Conservation (phyloP, 2,888 invertebrate genomes). For the Patella pellucida region DNA sequence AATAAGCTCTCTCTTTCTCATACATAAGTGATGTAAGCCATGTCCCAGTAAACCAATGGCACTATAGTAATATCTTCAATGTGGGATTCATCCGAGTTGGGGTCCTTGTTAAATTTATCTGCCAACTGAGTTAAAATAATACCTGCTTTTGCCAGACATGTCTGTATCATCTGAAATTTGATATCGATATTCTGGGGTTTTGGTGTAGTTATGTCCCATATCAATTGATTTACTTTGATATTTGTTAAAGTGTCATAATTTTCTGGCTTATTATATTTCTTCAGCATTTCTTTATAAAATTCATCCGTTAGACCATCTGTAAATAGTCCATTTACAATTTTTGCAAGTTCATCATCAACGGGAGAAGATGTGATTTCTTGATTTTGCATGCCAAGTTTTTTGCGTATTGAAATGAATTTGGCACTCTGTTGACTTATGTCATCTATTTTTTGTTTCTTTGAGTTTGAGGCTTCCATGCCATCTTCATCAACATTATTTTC, state of each 20-base stretch:
- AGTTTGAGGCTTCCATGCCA: too few relatives aligned
- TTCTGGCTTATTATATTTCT: constrained; percentile 6
- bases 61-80: background rate
- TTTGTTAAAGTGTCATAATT: background rate
- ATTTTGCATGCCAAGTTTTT: background rate
- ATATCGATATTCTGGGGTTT: background rate
- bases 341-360: background rate
- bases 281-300: background rate
- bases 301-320: background rate
- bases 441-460: background rate
- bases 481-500: too few relatives aligned
- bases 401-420: background rate
- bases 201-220: background rate
- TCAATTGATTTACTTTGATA: background rate
- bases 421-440: background rate
- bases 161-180: background rate
- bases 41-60: background rate
- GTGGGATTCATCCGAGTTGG: background rate
- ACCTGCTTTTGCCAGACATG: background rate
- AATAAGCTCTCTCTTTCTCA: background rate
- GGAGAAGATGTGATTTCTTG: background rate
- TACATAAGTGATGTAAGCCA: background rate
- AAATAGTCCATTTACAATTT: constrained; percentile 6
- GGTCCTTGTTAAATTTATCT: background rate
- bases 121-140: background rate